Evolutionary conservation across 2,888 invertebrate genomes (phyloP).

Genomic region (Crematogaster levior): DNA sequence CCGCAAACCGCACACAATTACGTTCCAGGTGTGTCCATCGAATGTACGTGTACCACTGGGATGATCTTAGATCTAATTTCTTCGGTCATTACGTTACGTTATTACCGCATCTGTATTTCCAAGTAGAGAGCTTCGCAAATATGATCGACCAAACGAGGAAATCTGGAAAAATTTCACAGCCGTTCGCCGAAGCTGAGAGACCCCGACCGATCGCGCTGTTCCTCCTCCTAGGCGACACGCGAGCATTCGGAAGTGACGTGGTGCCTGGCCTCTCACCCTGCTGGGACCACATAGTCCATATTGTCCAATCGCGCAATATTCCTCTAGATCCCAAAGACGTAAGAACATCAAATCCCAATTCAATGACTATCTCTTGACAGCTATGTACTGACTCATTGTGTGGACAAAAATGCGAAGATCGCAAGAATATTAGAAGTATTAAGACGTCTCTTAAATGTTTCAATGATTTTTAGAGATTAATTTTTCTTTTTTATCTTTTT

Average conservation of each 20-base stretch:
- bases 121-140: conserved; percentile 1
- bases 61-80: background rate
- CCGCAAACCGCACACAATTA: conserved; percentile 22
- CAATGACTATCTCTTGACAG: background rate
- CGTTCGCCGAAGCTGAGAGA: conserved; percentile 13
- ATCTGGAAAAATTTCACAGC: conserved; percentile 13
- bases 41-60: background rate
- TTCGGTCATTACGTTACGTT: background rate
- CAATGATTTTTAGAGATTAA: no score
- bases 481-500: background rate
- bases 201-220: conserved; percentile 66
- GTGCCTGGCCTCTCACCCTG: conserved; percentile 82
- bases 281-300: conserved; percentile 82
- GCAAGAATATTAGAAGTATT: background rate
- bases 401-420: background rate
- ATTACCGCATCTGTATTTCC: background rate
- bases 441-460: background rate
- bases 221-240: conserved; percentile 67
- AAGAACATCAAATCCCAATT: conserved; percentile 42
- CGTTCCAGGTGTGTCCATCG: background rate
- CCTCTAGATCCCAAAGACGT: conserved; percentile 79
- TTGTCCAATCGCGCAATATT: conserved; percentile 84
- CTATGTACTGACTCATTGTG: background rate
- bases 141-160: conserved; percentile 15
- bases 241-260: conserved; percentile 60